Evolutionary conservation across 1,140 invertebrate species (phyloP).

Genomic region (Drosophila sp.): DNA sequence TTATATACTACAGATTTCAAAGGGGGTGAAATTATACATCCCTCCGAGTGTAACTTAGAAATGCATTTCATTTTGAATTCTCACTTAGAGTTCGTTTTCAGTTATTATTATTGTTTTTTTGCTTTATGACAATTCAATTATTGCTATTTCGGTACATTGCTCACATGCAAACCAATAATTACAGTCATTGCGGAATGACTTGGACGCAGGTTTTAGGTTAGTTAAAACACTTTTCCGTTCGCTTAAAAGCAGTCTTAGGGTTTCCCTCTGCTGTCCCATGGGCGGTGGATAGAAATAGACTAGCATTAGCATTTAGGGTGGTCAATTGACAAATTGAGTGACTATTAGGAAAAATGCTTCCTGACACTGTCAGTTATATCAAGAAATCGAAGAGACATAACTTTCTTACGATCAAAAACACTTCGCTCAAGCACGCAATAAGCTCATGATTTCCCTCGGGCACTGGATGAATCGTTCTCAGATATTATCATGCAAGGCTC

Average conservation of each 20-base stretch:
- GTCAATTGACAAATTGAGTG: slow-evolving; percentile 9
- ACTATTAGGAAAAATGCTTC: slow-evolving; percentile 3
- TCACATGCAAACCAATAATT: slow-evolving; percentile 75
- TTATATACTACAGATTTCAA: slow-evolving; percentile 21
- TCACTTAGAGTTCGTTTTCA: slow-evolving; percentile 8
- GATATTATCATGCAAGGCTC: slow-evolving; percentile 66
- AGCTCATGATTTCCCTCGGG: slow-evolving; percentile 51
- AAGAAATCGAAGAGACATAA: slow-evolving; percentile 16
- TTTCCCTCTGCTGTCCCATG: not conserved
- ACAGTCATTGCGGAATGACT: slow-evolving; percentile 42
- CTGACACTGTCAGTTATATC: slow-evolving; percentile 41
- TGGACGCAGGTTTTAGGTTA: slow-evolving; percentile 2
- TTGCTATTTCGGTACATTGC: slow-evolving; percentile 46
- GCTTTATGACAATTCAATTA: slow-evolving; percentile 59
- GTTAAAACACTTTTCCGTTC: slow-evolving; percentile 7
- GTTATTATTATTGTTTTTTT: not conserved
- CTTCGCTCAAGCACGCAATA: slow-evolving; percentile 51
- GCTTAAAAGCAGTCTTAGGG: slow-evolving; percentile 7
- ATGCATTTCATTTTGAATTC: slow-evolving; percentile 36
- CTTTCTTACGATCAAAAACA: slow-evolving; percentile 59
- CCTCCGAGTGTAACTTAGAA: slow-evolving; percentile 1
- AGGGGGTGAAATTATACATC: not conserved
- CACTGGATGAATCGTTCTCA: slow-evolving; percentile 37
- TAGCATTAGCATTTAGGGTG: slow-evolving; percentile 7
- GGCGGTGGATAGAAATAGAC: slow-evolving; percentile 1